These are phyloP conservation scores for Spheniscus mendiculus DNA, from an alignment of 2,113 vertebrate genomes.

Conservation along the genomic window DNA sequence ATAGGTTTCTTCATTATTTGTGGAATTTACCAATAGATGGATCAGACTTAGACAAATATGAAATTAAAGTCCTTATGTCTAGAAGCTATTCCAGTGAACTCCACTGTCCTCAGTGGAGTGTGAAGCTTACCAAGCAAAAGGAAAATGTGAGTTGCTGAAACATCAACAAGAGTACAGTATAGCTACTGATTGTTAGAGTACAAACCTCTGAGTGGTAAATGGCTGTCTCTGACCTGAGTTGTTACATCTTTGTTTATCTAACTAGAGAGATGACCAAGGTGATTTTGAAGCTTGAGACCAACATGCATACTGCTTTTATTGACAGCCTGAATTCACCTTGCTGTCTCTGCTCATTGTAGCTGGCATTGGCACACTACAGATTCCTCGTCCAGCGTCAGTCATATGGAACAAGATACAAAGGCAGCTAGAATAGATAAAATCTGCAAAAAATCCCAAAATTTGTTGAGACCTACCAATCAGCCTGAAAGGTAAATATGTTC, in stretches of 20 bases:
- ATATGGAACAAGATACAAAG: background rate
- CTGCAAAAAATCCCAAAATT: background rate
- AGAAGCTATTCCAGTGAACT: background rate
- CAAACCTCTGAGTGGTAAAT: background rate
- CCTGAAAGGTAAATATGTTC: background rate
- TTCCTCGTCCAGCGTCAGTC: background rate
- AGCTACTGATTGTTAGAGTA: background rate
- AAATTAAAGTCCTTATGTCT: background rate
- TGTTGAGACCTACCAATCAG: background rate
- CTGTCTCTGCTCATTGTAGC: background rate
- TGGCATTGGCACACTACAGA: background rate
- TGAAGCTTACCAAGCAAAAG: background rate
- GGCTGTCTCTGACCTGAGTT: background rate
- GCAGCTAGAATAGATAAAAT: background rate
- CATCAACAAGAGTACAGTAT: background rate
- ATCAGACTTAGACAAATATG: background rate
- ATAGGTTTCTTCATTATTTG: background rate
- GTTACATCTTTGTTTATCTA: background rate
- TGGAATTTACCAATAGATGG: background rate
- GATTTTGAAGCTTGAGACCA: background rate
- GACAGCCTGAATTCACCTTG: background rate
- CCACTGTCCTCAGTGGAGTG: background rate
- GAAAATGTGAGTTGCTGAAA: background rate
- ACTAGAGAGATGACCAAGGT: background rate
- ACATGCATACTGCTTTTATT: background rate